A percentile compares a stretch with the other conserved stretches of the same genome.
Conservation (phyloP, 1,140 invertebrate genomes). For the Trachymyrmex cornetzi region DNA sequence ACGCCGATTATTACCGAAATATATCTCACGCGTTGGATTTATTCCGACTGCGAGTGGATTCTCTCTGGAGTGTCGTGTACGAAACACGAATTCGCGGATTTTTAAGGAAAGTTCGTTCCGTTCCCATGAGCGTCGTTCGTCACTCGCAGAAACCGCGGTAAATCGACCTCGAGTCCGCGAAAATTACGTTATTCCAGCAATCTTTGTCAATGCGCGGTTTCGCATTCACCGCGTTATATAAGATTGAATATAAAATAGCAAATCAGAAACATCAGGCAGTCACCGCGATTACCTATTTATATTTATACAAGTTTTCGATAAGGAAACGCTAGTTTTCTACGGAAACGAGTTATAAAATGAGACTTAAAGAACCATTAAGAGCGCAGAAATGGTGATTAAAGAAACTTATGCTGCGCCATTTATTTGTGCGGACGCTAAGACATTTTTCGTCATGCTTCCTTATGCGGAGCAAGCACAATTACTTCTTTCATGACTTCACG, state of each 20-base stretch:
- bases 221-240: background rate
- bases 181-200: constrained; percentile 38
- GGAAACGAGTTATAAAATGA: background rate
- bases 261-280: background rate
- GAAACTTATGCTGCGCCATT: constrained; percentile 12
- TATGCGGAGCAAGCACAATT: constrained; percentile 5
- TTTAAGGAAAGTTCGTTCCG: constrained; percentile 64
- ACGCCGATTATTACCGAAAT: constrained; percentile 47
- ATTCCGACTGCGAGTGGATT: constrained; percentile 42
- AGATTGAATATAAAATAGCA: background rate
- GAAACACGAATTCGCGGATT: constrained; percentile 58
- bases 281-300: background rate
- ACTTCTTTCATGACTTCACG: constrained; percentile 48
- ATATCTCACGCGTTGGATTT: constrained; percentile 63
- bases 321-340: background rate
- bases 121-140: constrained; percentile 58
- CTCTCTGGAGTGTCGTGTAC: constrained; percentile 66
- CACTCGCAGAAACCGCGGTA: constrained; percentile 31
- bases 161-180: constrained; percentile 63
- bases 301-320: background rate
- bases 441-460: background rate
- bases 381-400: background rate
- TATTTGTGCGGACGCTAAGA: background rate
- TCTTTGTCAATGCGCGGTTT: constrained; percentile 33
- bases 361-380: background rate